Evolutionary conservation across 2,888 invertebrate genomes (phyloP).

Genomic region (Sphaeridia pumilis): DNA sequence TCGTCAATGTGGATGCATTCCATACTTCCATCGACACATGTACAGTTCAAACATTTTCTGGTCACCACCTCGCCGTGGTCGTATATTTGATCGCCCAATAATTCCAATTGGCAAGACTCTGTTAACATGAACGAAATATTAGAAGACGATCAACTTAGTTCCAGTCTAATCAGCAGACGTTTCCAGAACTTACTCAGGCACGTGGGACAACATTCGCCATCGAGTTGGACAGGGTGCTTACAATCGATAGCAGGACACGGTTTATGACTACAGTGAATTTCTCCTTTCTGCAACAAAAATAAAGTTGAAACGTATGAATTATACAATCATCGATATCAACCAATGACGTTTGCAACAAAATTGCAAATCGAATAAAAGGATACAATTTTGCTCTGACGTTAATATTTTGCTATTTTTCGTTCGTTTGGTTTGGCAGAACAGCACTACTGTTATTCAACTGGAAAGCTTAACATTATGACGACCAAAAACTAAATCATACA

Average conservation of each 20-base stretch:
- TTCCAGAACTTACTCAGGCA: conserved; percentile 61
- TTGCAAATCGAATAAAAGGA: not conserved
- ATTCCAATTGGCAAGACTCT: too few species aligned
- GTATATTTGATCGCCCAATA: too few species aligned
- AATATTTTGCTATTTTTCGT: too few species aligned
- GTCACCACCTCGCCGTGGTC: conserved; percentile 69
- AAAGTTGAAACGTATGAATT: conserved; percentile 8
- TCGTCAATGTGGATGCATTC: conserved; percentile 61
- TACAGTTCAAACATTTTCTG: conserved; percentile 67
- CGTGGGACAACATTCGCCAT: conserved; percentile 72
- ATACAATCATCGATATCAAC: conserved; percentile 4
- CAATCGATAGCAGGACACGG: conserved; percentile 66
- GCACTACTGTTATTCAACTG: too few species aligned
- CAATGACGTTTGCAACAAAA: too few species aligned
- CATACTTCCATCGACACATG: conserved; percentile 71
- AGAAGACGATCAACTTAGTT: too few species aligned
- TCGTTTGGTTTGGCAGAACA: too few species aligned
- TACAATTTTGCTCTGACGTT: not conserved
- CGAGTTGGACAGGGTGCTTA: conserved; percentile 64
- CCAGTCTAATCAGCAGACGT: not conserved
- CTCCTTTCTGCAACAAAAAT: conserved; percentile 55
- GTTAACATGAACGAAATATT: too few species aligned
- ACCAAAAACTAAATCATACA: too few species aligned
- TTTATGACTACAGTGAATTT: conserved; percentile 68
- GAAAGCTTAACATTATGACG: too few species aligned